Evolutionary conservation across 2,888 invertebrate species (phyloP).

Genomic region (Catocala nupta): DNA sequence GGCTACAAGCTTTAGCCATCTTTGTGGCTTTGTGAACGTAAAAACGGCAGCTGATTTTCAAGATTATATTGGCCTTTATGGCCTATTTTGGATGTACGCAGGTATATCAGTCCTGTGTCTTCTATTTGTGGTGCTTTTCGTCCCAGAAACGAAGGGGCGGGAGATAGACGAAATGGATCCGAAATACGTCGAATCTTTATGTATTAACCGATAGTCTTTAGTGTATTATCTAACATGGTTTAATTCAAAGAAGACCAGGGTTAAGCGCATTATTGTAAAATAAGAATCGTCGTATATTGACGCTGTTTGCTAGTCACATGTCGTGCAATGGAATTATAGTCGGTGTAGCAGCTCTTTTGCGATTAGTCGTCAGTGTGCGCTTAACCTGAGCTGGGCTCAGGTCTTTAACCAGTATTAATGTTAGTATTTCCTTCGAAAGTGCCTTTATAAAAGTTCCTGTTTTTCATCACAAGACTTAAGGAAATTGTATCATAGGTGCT

Average conservation of each 20-base stretch:
- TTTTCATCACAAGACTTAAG: constrained; percentile 52
- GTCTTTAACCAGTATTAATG: constrained; percentile 57
- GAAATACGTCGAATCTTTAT: constrained; percentile 87
- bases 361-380: constrained; percentile 24
- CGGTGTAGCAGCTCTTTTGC: constrained; percentile 35
- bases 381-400: constrained; percentile 28
- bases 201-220: constrained; percentile 83
- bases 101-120: constrained; percentile 93
- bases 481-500: constrained; percentile 48
- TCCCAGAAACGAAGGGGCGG: constrained; percentile 96
- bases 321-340: constrained; percentile 41
- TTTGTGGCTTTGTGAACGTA: constrained; percentile 94
- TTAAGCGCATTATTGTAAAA: constrained; percentile 33
- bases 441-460: constrained; percentile 60
- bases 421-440: constrained; percentile 48
- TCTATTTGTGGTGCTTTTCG: constrained; percentile 93
- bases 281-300: constrained; percentile 12
- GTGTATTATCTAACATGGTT: constrained; percentile 23
- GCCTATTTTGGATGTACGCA: constrained; percentile 95
- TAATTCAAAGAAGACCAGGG: constrained; percentile 31
- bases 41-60: constrained; percentile 94
- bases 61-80: constrained; percentile 91
- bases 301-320: constrained; percentile 46
- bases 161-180: constrained; percentile 96
- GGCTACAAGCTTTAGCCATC: constrained; percentile 94